These are phyloP conservation scores for Micropoecilia bifurca DNA, from an alignment of 2,797 vertebrate genomes.

Conservation along the genomic window DNA sequence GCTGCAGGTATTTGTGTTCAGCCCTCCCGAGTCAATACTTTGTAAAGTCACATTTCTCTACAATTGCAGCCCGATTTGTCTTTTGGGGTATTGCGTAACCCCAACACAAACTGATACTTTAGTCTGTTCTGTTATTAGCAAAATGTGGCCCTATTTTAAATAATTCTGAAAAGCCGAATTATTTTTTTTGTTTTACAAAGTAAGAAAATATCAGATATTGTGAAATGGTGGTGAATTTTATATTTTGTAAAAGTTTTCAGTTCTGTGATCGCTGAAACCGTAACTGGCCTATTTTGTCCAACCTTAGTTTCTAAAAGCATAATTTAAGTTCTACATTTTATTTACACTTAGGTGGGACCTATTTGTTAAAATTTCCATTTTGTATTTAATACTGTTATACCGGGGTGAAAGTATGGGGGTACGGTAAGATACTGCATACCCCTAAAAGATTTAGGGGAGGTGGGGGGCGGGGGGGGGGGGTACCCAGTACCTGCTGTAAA, in stretches of 20 bases:
- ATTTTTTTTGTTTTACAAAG: background rate
- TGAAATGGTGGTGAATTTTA: background rate
- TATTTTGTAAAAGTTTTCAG: background rate
- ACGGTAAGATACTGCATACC: too few species aligned
- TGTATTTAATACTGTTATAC: background rate
- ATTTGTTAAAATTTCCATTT: background rate
- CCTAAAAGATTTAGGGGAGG: too few species aligned
- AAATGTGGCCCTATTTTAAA: background rate
- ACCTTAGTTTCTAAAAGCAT: background rate
- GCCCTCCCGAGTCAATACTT: background rate
- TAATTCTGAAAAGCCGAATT: background rate
- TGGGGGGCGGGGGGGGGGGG: too few species aligned
- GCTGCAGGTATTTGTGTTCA: background rate
- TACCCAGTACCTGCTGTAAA: too few species aligned
- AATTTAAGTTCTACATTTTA: background rate
- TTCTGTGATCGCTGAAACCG: background rate
- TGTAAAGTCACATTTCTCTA: background rate
- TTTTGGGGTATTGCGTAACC: background rate
- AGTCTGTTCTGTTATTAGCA: background rate
- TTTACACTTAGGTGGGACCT: background rate
- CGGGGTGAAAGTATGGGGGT: too few species aligned
- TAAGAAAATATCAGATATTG: background rate
- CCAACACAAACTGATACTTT: background rate
- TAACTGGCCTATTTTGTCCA: background rate
- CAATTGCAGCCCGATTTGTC: background rate